Conservation (phyloP, 2,888 invertebrate species). For the Crematogaster levior region DNA sequence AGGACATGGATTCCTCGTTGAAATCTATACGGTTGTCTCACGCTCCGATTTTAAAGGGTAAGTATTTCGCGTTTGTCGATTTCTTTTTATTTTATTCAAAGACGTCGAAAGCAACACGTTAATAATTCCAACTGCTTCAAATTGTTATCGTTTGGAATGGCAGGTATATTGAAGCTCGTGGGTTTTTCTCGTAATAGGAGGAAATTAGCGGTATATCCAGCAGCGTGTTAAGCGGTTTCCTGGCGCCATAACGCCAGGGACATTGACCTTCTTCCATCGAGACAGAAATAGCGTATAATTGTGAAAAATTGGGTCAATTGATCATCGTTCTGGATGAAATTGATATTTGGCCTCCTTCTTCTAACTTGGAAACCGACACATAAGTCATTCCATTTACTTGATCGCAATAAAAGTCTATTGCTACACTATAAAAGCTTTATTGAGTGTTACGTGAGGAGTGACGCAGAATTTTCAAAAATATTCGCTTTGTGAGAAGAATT, state of each 20-base stretch:
- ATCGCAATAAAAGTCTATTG: conserved; percentile 38
- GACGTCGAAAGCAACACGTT: not conserved
- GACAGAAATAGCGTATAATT: conserved; percentile 68
- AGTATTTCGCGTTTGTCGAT: conserved; percentile 8
- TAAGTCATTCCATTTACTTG: conserved; percentile 36
- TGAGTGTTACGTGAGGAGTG: not conserved
- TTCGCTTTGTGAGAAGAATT: not conserved
- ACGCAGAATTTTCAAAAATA: conserved; percentile 13
- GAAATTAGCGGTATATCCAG: conserved; percentile 64
- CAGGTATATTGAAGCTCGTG: conserved; percentile 48
- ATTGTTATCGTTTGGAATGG: not conserved
- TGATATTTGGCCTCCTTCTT: conserved; percentile 62
- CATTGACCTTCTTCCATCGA: conserved; percentile 72
- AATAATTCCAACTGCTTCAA: not conserved
- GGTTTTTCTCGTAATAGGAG: conserved; percentile 63
- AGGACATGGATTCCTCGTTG: conserved; percentile 69
- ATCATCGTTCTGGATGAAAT: conserved; percentile 61
- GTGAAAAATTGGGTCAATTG: conserved; percentile 71
- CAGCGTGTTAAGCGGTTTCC: conserved; percentile 53
- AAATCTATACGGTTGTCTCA: conserved; percentile 73
- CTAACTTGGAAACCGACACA: conserved; percentile 37
- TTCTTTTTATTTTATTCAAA: not conserved
- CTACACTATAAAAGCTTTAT: conserved; percentile 4
- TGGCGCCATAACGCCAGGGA: conserved; percentile 63
- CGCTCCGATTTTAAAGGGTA: conserved; percentile 75